Evolutionary conservation across 2,113 vertebrate species (phyloP).

Genomic region (Piaya cayana): DNA sequence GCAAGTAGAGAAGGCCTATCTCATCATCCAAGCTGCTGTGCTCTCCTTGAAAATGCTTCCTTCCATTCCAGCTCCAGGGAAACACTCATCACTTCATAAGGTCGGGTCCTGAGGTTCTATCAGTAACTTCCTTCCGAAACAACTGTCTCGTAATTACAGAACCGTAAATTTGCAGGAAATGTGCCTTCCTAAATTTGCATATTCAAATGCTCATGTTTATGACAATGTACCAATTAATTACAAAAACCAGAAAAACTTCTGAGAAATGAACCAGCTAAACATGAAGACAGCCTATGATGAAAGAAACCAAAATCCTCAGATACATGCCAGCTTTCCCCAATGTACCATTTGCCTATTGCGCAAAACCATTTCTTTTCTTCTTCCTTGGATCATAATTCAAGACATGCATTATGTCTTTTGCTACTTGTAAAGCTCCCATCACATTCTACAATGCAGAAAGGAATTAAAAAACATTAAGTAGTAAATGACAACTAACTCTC

Average conservation of each 20-base stretch:
- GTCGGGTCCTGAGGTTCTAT: not conserved
- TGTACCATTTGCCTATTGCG: not conserved
- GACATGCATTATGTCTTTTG: not conserved
- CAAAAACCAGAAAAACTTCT: not conserved
- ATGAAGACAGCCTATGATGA: not conserved
- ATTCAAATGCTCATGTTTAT: not conserved
- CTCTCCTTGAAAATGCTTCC: not conserved
- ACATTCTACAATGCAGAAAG: not conserved
- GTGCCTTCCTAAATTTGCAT: not conserved
- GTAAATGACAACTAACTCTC: not conserved
- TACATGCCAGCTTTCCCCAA: not conserved
- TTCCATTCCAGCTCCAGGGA: not conserved
- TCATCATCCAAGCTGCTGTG: not conserved
- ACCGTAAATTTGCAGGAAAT: not conserved
- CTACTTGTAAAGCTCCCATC: not conserved
- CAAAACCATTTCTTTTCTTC: not conserved
- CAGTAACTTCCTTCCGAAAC: not conserved
- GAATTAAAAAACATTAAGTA: not conserved
- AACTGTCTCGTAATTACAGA: not conserved
- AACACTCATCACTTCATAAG: not conserved
- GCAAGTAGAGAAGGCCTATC: not conserved
- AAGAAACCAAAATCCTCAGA: not conserved
- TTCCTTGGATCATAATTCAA: not conserved
- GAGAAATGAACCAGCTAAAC: not conserved
- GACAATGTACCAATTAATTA: not conserved